Base-by-base conservation (phyloP, 2,888 invertebrate genomes). In the Tiliacea aurago region DNA sequence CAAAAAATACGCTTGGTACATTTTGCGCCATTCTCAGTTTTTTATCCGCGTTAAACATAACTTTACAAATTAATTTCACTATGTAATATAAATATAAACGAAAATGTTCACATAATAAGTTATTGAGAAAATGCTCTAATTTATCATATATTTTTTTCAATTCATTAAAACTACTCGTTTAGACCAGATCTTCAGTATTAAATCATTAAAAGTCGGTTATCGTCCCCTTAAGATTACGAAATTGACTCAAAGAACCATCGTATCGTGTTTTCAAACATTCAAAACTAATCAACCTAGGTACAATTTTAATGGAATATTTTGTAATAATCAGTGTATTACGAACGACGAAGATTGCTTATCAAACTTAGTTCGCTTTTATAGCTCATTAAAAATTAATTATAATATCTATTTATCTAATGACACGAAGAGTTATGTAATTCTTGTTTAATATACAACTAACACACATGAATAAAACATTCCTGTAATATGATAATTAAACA, bases 391-490 rank as follows among this genome's bases (percentile, higher is more conserved):
- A 65, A 65, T 66, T 67, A 59, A 74, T 76, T 66, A 69, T 56
- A 68, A 67, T 72, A 64, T 70, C 41, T 61, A 51, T 55, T 45
- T 82, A 79, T 64, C 41, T 55, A 75, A 10, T 56, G 41, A 74
- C 59, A 61, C 51, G 47, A 64, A 62, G 69, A 65, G 28, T 73
- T 77, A 73, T 64, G 74, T 70, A 68, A 77, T 33, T 15, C 47
- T 66, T 77, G 63, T 83, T 80, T 58, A 63, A 58, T 66, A 55
- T 55, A 55, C 62, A 13, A 53, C 18, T 72, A 51, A 37, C 37
- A 20, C 37, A 20, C 10, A 74, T 80, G 51, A 65, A 72, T 83
- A 53, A 70, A 83, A 65, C 49, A 67, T 78, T 28, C 11, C 43
- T 53, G 37, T 15, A 49, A 18, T 33, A 37, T 61, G 41, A 59